Conservation (phyloP, 1,140 invertebrate genomes). For the Drosophila bocki region DNA sequence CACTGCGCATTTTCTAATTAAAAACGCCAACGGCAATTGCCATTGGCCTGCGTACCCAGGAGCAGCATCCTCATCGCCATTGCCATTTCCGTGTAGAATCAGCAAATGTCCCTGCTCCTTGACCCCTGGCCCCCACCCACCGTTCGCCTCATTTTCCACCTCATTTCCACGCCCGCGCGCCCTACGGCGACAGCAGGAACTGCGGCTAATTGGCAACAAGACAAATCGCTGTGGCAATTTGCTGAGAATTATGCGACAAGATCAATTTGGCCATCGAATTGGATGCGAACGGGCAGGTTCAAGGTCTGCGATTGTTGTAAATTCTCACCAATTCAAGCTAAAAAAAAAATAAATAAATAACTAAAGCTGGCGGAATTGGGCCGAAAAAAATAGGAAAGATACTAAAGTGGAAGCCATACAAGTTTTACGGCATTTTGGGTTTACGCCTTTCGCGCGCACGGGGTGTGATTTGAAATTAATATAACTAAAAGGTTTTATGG, state of each 20-base stretch:
- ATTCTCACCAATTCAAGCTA: constrained; percentile 4
- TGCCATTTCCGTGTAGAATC: constrained; percentile 30
- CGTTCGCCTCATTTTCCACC: constrained; percentile 10
- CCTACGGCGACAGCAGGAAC: constrained; percentile 27
- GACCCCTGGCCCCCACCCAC: neutral
- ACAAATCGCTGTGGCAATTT: constrained; percentile 79
- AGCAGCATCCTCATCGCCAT: constrained; percentile 10
- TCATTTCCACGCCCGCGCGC: constrained; percentile 1
- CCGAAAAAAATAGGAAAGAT: neutral
- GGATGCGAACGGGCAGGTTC: constrained; percentile 54
- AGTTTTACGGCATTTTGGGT: constrained; percentile 61
- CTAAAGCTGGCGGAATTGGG: neutral
- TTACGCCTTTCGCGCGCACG: constrained; percentile 56
- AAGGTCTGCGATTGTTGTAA: constrained; percentile 64
- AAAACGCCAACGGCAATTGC: constrained; percentile 77
- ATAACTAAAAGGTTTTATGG: constrained; percentile 80
- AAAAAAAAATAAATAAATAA: neutral
- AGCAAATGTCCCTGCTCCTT: constrained; percentile 19
- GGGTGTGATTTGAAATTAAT: constrained; percentile 76
- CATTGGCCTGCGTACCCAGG: constrained; percentile 52
- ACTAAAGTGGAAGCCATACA: constrained; percentile 45
- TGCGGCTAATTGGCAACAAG: constrained; percentile 77
- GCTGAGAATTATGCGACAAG: constrained; percentile 77
- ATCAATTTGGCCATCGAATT: constrained; percentile 65
- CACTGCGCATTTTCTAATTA: constrained; percentile 73